Percentiles rank a stretch among this genome's conserved stretches.
phyloP scores from a whole-genome alignment of 2,888 invertebrate species.

The Diaphora mendica region DNA sequence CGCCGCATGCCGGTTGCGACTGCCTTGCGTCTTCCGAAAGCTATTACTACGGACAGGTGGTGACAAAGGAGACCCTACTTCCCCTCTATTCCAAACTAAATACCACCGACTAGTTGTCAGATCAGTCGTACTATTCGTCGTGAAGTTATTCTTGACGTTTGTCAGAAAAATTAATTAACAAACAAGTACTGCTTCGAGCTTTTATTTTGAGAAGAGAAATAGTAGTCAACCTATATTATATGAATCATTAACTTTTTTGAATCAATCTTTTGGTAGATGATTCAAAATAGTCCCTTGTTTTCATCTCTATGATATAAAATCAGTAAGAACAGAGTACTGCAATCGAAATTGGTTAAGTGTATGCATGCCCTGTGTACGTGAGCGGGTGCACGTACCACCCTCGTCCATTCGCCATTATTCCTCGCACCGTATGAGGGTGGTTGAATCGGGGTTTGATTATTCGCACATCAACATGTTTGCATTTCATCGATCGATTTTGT shows the following conservation, averaged over 20 bases:
- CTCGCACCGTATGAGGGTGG: constrained; percentile 69
- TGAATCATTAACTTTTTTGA: background rate
- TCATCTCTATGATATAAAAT: constrained; percentile 8
- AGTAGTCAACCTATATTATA: constrained; percentile 1
- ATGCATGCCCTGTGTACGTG: constrained; percentile 66
- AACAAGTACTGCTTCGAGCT: constrained; percentile 3
- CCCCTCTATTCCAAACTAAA: constrained; percentile 65
- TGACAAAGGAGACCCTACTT: constrained; percentile 79
- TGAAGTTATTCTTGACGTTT: constrained; percentile 38
- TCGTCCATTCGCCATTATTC: constrained; percentile 75
- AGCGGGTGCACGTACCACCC: constrained; percentile 67
- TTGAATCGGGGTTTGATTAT: constrained; percentile 78
- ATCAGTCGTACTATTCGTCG: constrained; percentile 51
- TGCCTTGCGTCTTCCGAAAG: constrained; percentile 79
- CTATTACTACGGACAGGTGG: constrained; percentile 82
- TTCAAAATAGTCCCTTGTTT: background rate
- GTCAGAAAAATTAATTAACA: constrained; percentile 20
- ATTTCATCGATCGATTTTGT: constrained; percentile 82
- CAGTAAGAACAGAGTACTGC: constrained; percentile 53
- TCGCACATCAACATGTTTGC: constrained; percentile 83
- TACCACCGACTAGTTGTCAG: constrained; percentile 56
- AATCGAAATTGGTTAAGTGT: constrained; percentile 60
- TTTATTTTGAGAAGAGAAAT: constrained; percentile 9
- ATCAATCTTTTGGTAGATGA: background rate
- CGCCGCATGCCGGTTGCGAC: constrained; percentile 67